These are phyloP conservation scores for Meloidogyne floridensis DNA, from an alignment of 1,140 invertebrate species.

Conservation along the genomic window DNA sequence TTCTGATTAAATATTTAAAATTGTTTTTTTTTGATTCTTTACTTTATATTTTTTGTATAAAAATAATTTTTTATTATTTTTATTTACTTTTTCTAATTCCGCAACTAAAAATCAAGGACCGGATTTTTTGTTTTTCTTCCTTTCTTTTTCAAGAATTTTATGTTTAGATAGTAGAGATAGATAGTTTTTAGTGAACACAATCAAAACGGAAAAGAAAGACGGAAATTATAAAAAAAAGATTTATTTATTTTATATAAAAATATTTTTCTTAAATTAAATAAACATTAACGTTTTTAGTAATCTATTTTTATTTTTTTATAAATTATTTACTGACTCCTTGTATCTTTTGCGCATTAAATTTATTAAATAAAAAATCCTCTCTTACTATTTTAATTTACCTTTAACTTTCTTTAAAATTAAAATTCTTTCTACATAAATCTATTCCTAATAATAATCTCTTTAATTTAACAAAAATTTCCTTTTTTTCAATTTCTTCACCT, in stretches of 20 bases:
- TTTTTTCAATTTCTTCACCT: too few species aligned
- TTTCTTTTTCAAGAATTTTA: neutral
- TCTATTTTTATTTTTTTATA: neutral
- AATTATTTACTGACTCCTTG: neutral
- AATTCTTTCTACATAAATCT: too few species aligned
- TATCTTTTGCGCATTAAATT: too few species aligned
- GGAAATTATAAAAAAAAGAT: too few species aligned
- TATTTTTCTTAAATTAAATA: neutral
- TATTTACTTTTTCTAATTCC: slow-evolving; percentile 7
- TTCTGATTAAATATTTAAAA: too few species aligned
- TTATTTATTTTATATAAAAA: too few species aligned
- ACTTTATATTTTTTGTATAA: neutral
- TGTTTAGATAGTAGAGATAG: neutral
- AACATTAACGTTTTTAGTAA: neutral
- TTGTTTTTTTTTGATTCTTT: too few species aligned
- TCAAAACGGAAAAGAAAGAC: too few species aligned
- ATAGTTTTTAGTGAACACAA: neutral
- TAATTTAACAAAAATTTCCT: too few species aligned
- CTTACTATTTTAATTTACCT: too few species aligned
- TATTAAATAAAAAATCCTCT: too few species aligned
- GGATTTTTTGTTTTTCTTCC: neutral
- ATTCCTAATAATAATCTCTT: too few species aligned
- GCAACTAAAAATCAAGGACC: slow-evolving; percentile 1
- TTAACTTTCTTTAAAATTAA: neutral
- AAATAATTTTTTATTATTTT: neutral